These are phyloP conservation scores for Dasypolia templi DNA, from an alignment of 2,888 invertebrate species.

Conservation along the genomic window DNA sequence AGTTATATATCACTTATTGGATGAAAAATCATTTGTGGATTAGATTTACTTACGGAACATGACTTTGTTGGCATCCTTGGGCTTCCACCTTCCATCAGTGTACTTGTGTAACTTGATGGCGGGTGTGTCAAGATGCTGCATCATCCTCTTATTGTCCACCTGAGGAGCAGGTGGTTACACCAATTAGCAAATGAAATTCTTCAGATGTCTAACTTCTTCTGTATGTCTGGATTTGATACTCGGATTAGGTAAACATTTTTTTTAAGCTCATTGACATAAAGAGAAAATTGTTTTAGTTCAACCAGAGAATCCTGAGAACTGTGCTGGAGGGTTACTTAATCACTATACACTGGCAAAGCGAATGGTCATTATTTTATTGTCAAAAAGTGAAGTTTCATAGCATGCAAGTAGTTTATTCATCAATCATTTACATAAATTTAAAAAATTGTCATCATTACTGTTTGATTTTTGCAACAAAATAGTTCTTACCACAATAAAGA, in stretches of 20 bases:
- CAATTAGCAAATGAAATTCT: background rate
- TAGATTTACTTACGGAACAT: constrained; percentile 80
- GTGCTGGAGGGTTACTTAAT: too few relatives aligned
- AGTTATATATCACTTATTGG: too few relatives aligned
- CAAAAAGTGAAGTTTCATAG: background rate
- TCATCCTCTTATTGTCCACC: constrained; percentile 95
- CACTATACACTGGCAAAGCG: too few relatives aligned
- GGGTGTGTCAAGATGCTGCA: constrained; percentile 91
- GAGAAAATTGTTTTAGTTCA: too few relatives aligned
- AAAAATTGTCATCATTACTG: background rate
- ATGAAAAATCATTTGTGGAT: background rate
- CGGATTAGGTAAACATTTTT: background rate
- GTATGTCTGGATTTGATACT: background rate
- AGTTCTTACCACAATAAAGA: constrained; percentile 94
- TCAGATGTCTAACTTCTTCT: background rate
- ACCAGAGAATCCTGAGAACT: too few relatives aligned
- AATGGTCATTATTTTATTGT: too few relatives aligned
- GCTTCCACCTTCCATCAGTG: constrained; percentile 94
- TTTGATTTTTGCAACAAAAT: background rate
- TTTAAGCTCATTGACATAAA: background rate
- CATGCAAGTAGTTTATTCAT: background rate
- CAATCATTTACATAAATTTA: background rate
- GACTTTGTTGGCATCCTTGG: constrained; percentile 78
- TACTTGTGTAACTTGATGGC: constrained; percentile 94
- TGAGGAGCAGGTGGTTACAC: constrained; percentile 73